Conservation (phyloP, 1,140 invertebrate species). For the Agrilus planipennis region DNA sequence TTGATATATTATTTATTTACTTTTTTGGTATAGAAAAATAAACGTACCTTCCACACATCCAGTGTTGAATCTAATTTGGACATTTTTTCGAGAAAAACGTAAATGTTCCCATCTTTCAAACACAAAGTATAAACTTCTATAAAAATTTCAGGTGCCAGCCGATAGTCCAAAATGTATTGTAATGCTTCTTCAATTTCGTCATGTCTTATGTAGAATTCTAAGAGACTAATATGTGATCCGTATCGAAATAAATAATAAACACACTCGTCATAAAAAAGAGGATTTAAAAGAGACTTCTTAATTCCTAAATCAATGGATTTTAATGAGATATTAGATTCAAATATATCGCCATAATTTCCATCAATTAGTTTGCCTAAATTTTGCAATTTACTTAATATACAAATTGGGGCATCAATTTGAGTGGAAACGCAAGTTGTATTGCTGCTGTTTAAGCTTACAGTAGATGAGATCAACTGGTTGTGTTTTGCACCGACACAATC, state of each 20-base stretch:
- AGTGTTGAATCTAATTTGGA: constrained; percentile 47
- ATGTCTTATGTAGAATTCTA: constrained; percentile 57
- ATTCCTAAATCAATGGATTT: constrained; percentile 16
- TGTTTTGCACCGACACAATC: constrained; percentile 9
- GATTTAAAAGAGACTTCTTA: constrained; percentile 29
- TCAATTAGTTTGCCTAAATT: constrained; percentile 34
- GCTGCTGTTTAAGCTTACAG: constrained; percentile 14
- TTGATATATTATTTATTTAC: neutral
- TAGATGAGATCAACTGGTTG: constrained; percentile 12
- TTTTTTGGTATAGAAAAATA: constrained; percentile 1
- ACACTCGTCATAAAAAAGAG: constrained; percentile 56
- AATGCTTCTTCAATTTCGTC: constrained; percentile 47
- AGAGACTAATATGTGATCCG: constrained; percentile 52
- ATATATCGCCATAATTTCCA: constrained; percentile 25
- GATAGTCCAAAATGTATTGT: constrained; percentile 48
- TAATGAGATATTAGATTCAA: constrained; percentile 8
- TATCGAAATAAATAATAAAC: constrained; percentile 60
- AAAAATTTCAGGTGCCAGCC: constrained; percentile 52
- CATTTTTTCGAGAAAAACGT: constrained; percentile 48
- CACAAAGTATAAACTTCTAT: constrained; percentile 58
- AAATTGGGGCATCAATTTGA: constrained; percentile 28
- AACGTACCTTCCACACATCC: constrained; percentile 49
- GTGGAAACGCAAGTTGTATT: neutral
- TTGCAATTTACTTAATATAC: constrained; percentile 35
- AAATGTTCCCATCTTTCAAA: constrained; percentile 47